Conservation (phyloP, 2,797 vertebrate species). For the Mormyrops attenuatus region DNA sequence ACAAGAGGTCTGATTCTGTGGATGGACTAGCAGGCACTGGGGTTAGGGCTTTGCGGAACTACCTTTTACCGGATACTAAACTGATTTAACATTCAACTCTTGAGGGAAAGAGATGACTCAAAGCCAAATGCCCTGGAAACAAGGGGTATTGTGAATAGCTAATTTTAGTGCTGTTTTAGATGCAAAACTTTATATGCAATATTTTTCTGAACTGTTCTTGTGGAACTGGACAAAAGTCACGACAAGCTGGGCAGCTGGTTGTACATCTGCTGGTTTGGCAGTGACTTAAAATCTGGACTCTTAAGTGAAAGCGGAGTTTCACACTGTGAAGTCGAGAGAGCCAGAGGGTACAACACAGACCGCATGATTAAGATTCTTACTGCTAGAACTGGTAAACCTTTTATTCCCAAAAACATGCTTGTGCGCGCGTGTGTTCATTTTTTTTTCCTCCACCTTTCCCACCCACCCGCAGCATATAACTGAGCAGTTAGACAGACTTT, state of each 20-base stretch:
- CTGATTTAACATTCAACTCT: slow-evolving; percentile 5
- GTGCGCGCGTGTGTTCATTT: not conserved
- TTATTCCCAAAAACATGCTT: not conserved
- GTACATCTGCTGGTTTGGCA: slow-evolving; percentile 39
- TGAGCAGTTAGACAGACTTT: not conserved
- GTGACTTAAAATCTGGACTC: not conserved
- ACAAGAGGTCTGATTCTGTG: slow-evolving; percentile 20
- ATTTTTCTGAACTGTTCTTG: slow-evolving; percentile 9
- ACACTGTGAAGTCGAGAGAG: slow-evolving; percentile 2
- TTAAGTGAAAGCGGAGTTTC: not conserved
- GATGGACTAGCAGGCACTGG: slow-evolving; percentile 10
- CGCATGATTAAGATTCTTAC: not conserved
- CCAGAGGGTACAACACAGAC: not conserved
- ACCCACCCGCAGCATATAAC: not conserved
- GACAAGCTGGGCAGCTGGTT: slow-evolving; percentile 44
- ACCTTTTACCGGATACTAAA: not conserved
- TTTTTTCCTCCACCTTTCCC: not conserved
- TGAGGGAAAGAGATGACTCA: not conserved
- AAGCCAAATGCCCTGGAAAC: not conserved
- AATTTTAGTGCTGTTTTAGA: slow-evolving; percentile 4
- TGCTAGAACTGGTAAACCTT: slow-evolving; percentile 1
- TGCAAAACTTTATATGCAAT: not conserved
- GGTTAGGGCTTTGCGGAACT: not conserved
- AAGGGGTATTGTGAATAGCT: not conserved
- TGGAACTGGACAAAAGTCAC: slow-evolving; percentile 36